A percentile compares a stretch with the other conserved stretches of the same genome.
Conservation (phyloP, 2,113 vertebrate genomes). For the Ammodytes dubius region DNA sequence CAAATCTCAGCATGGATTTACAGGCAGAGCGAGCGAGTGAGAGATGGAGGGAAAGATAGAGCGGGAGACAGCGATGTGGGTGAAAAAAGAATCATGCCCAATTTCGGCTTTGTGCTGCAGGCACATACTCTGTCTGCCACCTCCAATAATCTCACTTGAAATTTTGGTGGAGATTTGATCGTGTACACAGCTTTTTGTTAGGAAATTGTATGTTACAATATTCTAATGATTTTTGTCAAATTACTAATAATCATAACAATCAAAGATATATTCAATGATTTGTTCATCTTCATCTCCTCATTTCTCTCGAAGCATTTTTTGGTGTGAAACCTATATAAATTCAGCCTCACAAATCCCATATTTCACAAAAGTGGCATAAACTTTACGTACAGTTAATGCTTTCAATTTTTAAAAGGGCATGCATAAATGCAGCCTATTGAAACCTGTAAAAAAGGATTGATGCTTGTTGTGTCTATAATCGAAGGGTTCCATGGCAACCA, state of each 20-base stretch:
- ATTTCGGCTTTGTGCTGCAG: conserved; percentile 13
- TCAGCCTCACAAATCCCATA: background rate
- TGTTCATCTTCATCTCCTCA: background rate
- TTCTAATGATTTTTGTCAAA: conserved; percentile 10
- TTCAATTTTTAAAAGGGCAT: background rate
- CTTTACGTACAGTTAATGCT: background rate
- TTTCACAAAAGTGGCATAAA: background rate
- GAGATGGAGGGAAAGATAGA: conserved; percentile 40
- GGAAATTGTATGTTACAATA: background rate
- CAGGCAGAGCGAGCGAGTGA: conserved; percentile 43
- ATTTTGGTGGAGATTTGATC: background rate
- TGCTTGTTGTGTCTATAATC: conserved; percentile 21
- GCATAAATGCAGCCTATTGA: background rate
- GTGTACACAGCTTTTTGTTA: background rate
- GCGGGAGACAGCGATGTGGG: conserved; percentile 20
- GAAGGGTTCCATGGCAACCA: background rate
- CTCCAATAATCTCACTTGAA: background rate
- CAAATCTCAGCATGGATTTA: conserved; percentile 76
- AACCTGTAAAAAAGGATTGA: background rate
- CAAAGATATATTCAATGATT: background rate
- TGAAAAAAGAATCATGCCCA: conserved; percentile 32
- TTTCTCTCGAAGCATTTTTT: background rate
- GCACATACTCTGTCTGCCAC: background rate
- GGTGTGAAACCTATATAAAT: background rate
- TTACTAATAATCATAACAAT: background rate